Evolutionary conservation across 2,113 vertebrate species (phyloP), one percentile per base, ranked within the genome.

Genomic region (Odocoileus virginianus): DNA sequence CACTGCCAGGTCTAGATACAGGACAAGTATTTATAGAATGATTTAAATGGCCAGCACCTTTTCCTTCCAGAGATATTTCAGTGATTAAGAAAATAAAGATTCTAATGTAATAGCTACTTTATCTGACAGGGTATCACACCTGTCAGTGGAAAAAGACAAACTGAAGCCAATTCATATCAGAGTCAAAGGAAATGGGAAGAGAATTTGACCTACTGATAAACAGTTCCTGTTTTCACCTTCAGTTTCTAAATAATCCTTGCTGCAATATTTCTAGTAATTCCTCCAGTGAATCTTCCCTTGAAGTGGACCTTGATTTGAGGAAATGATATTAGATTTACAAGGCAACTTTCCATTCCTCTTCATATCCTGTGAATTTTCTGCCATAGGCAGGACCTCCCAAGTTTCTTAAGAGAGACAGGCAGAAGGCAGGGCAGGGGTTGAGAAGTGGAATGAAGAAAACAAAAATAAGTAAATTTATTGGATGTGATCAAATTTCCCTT

Each of bases 161-260:
- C n/a, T 57, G 21, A 82, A 58, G 50, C 36, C 64, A 55, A 13
- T 21, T 96, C 55, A 55, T 21, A 50, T 54, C 45, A 90, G 79
- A 91, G 28, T 54, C 67, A 91, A 89, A 84, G 61, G 90, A 97
- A 92, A 88, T 28, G 40, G 36, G 47, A 96, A 97, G 55, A 93
- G 33, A 91, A 78, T 81, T 58, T 87, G 82, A 60, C 25, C 94
- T 87, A 36, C 92, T 52, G 40, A 92, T 55, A 71, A 95, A 61
- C 55, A 81, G 76, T 74, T 94, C 95, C 95, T 86, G 25, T 40
- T 97, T 96, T 60, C 57, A 58, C 43, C 58, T 93, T 88, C 54
- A 60, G 50, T 92, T 98, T 96, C 79, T 87, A 97, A 96, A 97
- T 84, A 97, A 87, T 83, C 58, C 64, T 61, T 91, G 83, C 25